A percentile compares a stretch with the other conserved stretches of the same genome.
Evolutionary conservation across 2,113 vertebrate genomes (phyloP).

Genomic region (Hippoglossus stenolepis): DNA sequence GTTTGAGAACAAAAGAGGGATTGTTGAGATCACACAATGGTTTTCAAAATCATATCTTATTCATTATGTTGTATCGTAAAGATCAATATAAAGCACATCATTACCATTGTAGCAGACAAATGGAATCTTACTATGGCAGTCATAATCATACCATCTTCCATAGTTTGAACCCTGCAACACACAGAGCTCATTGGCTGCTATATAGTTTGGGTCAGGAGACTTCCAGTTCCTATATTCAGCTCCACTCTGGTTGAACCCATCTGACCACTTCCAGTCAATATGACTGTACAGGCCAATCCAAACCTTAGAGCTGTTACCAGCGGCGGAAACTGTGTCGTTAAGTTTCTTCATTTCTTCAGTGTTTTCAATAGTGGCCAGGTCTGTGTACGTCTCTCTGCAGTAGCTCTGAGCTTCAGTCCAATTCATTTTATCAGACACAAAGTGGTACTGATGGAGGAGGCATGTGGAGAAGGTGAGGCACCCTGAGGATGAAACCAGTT

Average conservation of each 20-base stretch:
- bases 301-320: background rate
- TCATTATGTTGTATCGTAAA: background rate
- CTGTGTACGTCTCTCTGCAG: conserved; percentile 24
- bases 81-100: background rate
- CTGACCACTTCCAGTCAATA: conserved; percentile 11
- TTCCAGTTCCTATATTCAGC: background rate
- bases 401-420: conserved; percentile 22
- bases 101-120: conserved; percentile 12
- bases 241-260: background rate
- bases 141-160: background rate
- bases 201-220: background rate
- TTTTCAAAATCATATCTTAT: background rate
- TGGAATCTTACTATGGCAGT: background rate
- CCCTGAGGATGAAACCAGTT: no score
- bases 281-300: conserved; percentile 28
- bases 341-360: conserved; percentile 5
- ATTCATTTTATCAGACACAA: background rate
- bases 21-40: background rate
- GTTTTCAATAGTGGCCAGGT: conserved; percentile 4
- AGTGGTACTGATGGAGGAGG: conserved; percentile 19
- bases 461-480: background rate
- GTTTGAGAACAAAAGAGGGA: background rate
- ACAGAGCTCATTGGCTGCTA: background rate
- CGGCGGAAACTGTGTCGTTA: background rate
- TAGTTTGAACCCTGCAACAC: no score